phyloP scores from a whole-genome alignment of 2,113 vertebrate species.

The Ceyx cyanopectus region DNA sequence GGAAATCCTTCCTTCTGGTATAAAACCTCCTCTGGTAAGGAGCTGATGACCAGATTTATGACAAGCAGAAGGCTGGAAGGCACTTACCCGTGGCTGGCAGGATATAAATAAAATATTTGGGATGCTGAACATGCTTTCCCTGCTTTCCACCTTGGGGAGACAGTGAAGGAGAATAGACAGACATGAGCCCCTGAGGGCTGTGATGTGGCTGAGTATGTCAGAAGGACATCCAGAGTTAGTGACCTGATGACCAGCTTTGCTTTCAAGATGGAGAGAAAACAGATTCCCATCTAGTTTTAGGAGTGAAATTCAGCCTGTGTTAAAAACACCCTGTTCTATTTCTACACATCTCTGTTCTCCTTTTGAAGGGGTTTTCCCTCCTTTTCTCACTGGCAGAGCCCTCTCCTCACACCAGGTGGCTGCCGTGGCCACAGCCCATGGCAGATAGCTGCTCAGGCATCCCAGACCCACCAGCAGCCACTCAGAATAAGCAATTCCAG shows the following conservation, averaged over 20 bases:
- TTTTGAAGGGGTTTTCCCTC: background rate
- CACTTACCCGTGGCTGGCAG: background rate
- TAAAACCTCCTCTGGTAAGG: background rate
- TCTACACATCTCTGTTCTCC: background rate
- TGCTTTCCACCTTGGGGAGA: background rate
- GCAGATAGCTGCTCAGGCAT: accelerated
- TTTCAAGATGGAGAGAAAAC: background rate
- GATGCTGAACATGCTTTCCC: background rate
- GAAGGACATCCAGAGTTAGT: accelerated
- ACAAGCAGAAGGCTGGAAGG: slow-evolving; percentile 37
- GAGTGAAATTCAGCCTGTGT: accelerated
- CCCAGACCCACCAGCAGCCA: accelerated
- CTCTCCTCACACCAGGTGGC: background rate
- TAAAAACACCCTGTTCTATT: accelerated
- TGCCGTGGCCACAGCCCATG: accelerated
- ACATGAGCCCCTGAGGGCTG: accelerated
- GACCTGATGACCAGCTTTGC: background rate
- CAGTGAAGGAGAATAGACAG: background rate
- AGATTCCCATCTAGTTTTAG: accelerated
- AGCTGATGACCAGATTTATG: background rate
- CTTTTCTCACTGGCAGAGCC: background rate
- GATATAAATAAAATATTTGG: slow-evolving; percentile 37
- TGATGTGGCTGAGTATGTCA: accelerated
- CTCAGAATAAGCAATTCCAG: accelerated
- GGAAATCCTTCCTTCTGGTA: background rate